A percentile compares a stretch with the other conserved stretches of the same genome.
These are phyloP conservation scores for Merluccius polli DNA, from an alignment of 2,797 vertebrate species.

Conservation along the genomic window DNA sequence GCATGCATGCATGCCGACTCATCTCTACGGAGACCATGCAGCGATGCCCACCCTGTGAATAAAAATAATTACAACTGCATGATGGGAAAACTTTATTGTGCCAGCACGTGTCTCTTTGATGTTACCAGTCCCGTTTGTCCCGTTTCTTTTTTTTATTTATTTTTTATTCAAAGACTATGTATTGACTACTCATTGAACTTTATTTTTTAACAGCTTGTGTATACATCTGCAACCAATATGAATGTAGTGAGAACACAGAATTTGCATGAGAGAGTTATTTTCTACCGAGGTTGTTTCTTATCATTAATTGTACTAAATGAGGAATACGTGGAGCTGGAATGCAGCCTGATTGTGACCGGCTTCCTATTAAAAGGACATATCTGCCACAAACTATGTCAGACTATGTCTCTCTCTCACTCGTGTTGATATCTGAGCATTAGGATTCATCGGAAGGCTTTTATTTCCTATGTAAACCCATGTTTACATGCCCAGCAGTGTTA, in stretches of 20 bases:
- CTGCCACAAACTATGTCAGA: conserved; percentile 49
- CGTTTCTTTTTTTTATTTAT: conserved; percentile 25
- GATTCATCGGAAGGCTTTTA: background rate
- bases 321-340: conserved; percentile 66
- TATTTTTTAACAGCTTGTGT: conserved; percentile 65
- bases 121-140: conserved; percentile 48
- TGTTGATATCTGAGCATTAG: background rate
- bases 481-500: no score
- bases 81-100: conserved; percentile 69
- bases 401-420: conserved; percentile 9
- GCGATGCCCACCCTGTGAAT: conserved; percentile 68
- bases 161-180: conserved; percentile 47
- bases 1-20: conserved; percentile 69
- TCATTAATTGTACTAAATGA: conserved; percentile 66
- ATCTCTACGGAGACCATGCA: conserved; percentile 53
- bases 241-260: conserved; percentile 73
- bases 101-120: conserved; percentile 71
- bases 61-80: conserved; percentile 73
- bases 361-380: conserved; percentile 74
- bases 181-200: conserved; percentile 49
- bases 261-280: conserved; percentile 78
- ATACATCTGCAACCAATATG: conserved; percentile 60
- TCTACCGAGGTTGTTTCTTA: conserved; percentile 78
- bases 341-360: conserved; percentile 73
- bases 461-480: background rate